Base-by-base conservation (phyloP, 2,797 vertebrate genomes). In the Pteropus rufus region DNA sequence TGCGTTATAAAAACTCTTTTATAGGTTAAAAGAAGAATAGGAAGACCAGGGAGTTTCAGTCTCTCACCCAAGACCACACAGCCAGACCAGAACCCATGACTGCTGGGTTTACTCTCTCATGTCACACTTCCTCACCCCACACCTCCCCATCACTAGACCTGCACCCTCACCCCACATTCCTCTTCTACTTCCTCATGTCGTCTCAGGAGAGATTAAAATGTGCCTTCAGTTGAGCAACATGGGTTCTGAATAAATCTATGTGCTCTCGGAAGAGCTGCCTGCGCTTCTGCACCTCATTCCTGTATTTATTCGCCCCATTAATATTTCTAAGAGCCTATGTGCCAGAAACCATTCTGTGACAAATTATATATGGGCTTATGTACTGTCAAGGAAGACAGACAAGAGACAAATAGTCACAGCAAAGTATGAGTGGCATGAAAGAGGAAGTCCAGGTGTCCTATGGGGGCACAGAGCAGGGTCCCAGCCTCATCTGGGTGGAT, bases 161-260 rank as follows among this genome's bases (percentile, higher is more conserved):
- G 7, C 62, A 7, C 7, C 11, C 29, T 1, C n/a, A 5, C 10
- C 31, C 21, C 18, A 11, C 26, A 0, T 11, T 7, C 52, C 2
- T 64, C 58, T 39, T 72, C 76, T 5, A 2, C 34, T 26, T 69
- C 39, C 4, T 56, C 73, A 10, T 6, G 21, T 56, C 44, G 16
- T 5, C 12, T 7, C 29, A 2, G 2, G 16, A n/a, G 16, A 69
- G 24, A 46, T 44, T 34, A 49, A 14, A 7, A 1, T 4, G 21
- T 36, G 21, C 24, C 69, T 70, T 89, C 21, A 0, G 11, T 18
- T 18, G 31, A 90, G 39, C 29, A n/a, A 0, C 1, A 11, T 24
- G 31, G 29, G n/a, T 39, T 89, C 89, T n/a, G 36, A 80, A 72
- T 44, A 34, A 72, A 64, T 34, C 36, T 18, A 1, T 1, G 24